These are phyloP conservation scores for Cerceris ruficornis DNA, from an alignment of 2,888 invertebrate genomes.

Conservation along the genomic window DNA sequence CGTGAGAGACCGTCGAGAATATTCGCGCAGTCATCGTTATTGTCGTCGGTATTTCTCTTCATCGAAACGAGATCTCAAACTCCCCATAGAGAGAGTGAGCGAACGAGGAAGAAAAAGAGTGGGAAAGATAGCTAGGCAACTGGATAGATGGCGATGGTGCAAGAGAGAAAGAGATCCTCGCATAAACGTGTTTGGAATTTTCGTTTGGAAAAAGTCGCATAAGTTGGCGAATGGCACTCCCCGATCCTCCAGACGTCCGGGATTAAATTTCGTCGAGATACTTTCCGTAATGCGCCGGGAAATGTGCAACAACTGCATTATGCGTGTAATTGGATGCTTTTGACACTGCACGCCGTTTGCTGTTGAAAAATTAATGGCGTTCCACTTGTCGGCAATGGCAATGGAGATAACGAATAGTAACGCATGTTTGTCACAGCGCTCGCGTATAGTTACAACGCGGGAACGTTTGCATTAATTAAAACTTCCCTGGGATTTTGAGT, in stretches of 20 bases:
- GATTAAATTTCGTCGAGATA: conserved; percentile 8
- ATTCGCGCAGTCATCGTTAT: background rate
- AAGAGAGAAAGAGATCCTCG: conserved; percentile 31
- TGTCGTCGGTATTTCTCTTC: background rate
- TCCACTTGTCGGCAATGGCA: background rate
- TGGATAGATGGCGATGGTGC: conserved; percentile 9
- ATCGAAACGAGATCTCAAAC: background rate
- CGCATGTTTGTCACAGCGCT: no score
- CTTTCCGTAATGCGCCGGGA: background rate
- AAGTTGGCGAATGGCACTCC: conserved; percentile 6
- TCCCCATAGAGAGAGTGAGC: background rate
- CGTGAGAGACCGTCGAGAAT: background rate
- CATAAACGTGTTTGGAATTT: conserved; percentile 44
- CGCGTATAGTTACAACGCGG: no score
- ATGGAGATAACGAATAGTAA: background rate
- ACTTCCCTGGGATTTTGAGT: no score
- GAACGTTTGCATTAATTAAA: no score
- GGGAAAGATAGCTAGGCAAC: background rate
- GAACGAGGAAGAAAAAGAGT: no score
- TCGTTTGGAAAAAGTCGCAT: conserved; percentile 12
- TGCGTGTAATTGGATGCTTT: conserved; percentile 2
- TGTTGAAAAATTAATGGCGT: background rate
- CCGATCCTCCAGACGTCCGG: conserved; percentile 1
- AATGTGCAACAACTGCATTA: background rate
- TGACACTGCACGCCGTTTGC: background rate